Conservation (phyloP, 2,888 invertebrate genomes). For the Eilema griseolum region DNA sequence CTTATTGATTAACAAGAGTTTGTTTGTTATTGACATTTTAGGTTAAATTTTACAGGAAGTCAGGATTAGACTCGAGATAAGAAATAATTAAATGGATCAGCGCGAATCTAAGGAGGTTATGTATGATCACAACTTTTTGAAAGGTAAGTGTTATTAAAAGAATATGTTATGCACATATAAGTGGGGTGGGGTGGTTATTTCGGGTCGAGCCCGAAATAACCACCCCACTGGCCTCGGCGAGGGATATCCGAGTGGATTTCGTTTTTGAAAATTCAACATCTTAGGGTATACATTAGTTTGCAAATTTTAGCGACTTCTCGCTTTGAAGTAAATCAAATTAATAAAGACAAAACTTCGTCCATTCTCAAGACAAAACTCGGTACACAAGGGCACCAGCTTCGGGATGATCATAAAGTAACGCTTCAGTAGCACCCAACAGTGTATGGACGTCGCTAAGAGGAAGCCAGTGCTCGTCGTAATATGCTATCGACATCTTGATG, state of each 20-base stretch:
- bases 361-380: not conserved
- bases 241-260: too few relatives aligned
- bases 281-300: too few relatives aligned
- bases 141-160: too few relatives aligned
- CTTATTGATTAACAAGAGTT: not conserved
- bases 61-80: not conserved
- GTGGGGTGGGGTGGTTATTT: too few relatives aligned
- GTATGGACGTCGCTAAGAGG: conserved; percentile 31
- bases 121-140: too few relatives aligned
- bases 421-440: conserved; percentile 26
- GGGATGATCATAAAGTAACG: conserved; percentile 26
- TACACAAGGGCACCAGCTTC: not conserved
- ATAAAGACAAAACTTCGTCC: not conserved
- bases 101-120: not conserved
- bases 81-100: not conserved
- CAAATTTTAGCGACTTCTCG: too few relatives aligned
- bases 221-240: too few relatives aligned
- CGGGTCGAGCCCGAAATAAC: too few relatives aligned
- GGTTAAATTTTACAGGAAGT: not conserved
- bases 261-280: too few relatives aligned
- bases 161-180: too few relatives aligned
- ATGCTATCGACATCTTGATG: conserved; percentile 24
- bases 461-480: conserved; percentile 31
- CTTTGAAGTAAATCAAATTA: too few relatives aligned
- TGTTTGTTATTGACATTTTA: not conserved